A percentile compares a stretch with the other conserved stretches of the same genome.
These are phyloP conservation scores for Trinectes maculatus DNA, from an alignment of 2,113 vertebrate genomes.

Conservation along the genomic window DNA sequence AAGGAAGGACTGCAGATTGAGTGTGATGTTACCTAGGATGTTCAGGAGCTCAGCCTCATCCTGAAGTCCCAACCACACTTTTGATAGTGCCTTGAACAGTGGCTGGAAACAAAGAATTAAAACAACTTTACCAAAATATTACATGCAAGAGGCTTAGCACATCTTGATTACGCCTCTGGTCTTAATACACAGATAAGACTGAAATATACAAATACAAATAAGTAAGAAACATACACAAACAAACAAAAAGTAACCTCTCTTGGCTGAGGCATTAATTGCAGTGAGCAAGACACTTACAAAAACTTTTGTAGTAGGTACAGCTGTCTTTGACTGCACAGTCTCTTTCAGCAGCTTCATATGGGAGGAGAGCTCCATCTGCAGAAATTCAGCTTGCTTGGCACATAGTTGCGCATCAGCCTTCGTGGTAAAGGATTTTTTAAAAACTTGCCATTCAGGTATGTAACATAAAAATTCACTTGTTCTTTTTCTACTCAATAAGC, in stretches of 20 bases:
- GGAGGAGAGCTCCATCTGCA: constrained; percentile 79
- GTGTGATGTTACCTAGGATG: constrained; percentile 80
- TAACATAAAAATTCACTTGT: not conserved
- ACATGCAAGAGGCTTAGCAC: not conserved
- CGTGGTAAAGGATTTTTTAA: constrained; percentile 39
- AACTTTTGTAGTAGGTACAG: constrained; percentile 84
- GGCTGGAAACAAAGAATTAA: too few species aligned
- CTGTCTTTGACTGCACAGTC: constrained; percentile 79
- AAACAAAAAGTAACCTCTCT: not conserved
- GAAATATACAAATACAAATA: too few species aligned
- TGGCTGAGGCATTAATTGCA: not conserved
- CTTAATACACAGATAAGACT: too few species aligned
- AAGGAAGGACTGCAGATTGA: constrained; percentile 83
- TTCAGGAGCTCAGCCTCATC: constrained; percentile 86
- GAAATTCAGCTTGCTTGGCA: constrained; percentile 80
- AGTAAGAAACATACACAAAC: not conserved
- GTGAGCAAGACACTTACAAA: constrained; percentile 84
- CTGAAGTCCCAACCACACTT: constrained; percentile 87
- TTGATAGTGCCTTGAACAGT: constrained; percentile 84
- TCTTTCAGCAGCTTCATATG: constrained; percentile 82
- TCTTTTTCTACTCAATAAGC: not conserved
- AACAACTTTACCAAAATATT: too few species aligned
- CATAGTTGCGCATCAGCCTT: constrained; percentile 87
- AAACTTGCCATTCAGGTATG: not conserved
- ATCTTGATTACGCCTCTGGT: not conserved